These are phyloP conservation scores for Poliocrania exsul DNA, from an alignment of 2,797 vertebrate species.

Conservation along the genomic window DNA sequence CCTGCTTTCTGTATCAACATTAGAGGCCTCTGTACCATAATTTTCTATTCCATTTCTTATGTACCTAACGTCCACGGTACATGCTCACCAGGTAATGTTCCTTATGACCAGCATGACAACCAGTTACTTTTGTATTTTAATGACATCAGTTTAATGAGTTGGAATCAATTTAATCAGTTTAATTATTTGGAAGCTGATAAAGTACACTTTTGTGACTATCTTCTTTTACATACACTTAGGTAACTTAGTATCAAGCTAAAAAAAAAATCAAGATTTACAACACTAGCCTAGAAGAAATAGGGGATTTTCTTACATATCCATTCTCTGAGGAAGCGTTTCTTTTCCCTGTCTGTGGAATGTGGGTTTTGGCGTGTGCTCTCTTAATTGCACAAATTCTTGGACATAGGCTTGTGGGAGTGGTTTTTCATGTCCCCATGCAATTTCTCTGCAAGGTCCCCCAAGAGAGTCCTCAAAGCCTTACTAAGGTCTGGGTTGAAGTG, in stretches of 20 bases:
- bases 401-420: rapidly evolving
- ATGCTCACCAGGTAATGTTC: background rate
- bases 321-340: background rate
- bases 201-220: background rate
- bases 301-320: rapidly evolving
- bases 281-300: background rate
- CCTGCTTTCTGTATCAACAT: background rate
- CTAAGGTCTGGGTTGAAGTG: background rate
- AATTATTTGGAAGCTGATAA: background rate
- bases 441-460: background rate
- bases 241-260: background rate
- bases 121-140: background rate
- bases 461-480: background rate
- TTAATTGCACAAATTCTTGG: background rate
- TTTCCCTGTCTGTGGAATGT: background rate
- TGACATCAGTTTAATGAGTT: background rate
- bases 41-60: background rate
- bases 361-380: background rate
- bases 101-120: background rate
- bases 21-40: background rate
- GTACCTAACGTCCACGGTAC: background rate
- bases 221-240: background rate
- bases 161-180: background rate
- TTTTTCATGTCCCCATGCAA: background rate
- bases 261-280: background rate